Evolutionary conservation across 2,888 invertebrate species (phyloP).

Genomic region (Clusia tigrina): DNA sequence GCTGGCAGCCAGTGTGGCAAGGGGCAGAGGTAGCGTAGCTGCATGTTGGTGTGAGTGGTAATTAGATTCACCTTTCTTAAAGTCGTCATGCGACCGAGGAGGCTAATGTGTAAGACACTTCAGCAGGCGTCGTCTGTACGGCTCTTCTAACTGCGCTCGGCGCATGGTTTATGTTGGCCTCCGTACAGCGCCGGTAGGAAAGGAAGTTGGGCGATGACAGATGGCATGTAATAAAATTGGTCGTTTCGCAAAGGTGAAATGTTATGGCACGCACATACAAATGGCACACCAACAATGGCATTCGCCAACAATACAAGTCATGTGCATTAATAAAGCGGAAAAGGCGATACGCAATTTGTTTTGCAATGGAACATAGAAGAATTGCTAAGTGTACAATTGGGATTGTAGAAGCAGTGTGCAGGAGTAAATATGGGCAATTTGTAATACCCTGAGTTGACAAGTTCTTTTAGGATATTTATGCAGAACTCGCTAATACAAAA

Average conservation of each 20-base stretch:
- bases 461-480: too few species aligned
- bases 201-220: constrained; percentile 39
- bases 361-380: background rate
- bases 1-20: background rate
- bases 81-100: background rate
- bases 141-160: too few species aligned
- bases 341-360: background rate
- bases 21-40: too few species aligned
- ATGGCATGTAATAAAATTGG: constrained; percentile 53
- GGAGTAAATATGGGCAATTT: too few species aligned
- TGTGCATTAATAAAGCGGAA: constrained; percentile 21
- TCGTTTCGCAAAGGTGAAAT: constrained; percentile 17
- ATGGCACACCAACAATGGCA: constrained; percentile 13
- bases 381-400: too few species aligned
- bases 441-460: too few species aligned
- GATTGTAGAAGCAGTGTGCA: too few species aligned
- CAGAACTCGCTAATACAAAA: too few species aligned
- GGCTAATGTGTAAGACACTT: background rate
- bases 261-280: background rate
- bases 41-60: constrained; percentile 4
- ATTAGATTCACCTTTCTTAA: constrained; percentile 22
- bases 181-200: background rate
- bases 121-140: background rate
- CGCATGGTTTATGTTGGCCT: too few species aligned
- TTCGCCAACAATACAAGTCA: constrained; percentile 29